Conservation (phyloP, 35 echinoderm and acorn worm genomes). For the Heliocidaris tuberculata region DNA sequence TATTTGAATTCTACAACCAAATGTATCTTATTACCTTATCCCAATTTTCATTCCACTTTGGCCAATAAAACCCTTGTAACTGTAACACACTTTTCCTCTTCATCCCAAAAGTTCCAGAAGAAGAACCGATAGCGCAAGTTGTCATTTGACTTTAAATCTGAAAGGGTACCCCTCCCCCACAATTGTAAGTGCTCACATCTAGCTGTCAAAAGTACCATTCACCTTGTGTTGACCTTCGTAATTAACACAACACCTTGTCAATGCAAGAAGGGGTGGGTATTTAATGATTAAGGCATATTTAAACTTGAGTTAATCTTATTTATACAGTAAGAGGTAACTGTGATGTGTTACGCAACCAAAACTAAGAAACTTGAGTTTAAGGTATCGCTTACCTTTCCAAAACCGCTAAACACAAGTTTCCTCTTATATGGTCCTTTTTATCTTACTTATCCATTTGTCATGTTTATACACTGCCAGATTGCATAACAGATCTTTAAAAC, state of each 20-base stretch:
- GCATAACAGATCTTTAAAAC: background rate
- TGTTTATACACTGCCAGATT: background rate
- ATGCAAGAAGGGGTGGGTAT: background rate
- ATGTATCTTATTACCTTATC: too few relatives aligned
- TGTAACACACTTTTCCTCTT: too few relatives aligned
- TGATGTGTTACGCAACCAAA: background rate
- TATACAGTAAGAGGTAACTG: background rate
- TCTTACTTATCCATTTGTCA: background rate
- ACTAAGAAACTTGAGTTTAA: slow-evolving; percentile 1
- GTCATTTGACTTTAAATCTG: too few relatives aligned
- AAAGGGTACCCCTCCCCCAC: background rate
- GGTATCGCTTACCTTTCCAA: background rate
- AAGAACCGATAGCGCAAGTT: too few relatives aligned
- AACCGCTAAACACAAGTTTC: background rate
- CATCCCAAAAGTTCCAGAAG: too few relatives aligned
- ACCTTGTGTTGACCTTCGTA: background rate
- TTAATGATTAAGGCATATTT: background rate
- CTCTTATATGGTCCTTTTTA: background rate
- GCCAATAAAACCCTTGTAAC: too few relatives aligned
- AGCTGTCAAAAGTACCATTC: background rate
- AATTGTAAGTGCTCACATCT: background rate
- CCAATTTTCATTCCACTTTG: too few relatives aligned
- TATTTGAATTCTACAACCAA: too few relatives aligned
- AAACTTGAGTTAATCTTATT: slow-evolving; percentile 2
- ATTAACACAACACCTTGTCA: background rate